phyloP scores from a whole-genome alignment of 1,140 invertebrate species.

The Bombus waltoni region DNA sequence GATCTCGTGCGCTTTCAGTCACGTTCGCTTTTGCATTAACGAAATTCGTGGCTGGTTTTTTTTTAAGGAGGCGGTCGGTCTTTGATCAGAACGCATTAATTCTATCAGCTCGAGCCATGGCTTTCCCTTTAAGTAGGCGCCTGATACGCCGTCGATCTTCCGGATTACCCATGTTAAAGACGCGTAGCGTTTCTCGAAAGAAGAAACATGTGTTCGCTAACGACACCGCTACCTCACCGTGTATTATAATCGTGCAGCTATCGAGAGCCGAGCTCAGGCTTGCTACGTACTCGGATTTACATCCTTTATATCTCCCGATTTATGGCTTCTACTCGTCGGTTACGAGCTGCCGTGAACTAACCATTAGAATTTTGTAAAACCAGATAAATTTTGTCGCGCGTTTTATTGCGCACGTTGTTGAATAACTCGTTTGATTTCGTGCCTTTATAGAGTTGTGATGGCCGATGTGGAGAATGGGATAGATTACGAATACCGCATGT shows the following conservation, averaged over 20 bases:
- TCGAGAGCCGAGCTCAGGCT: neutral
- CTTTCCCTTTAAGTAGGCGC: conserved; percentile 36
- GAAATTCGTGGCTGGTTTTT: conserved; percentile 21
- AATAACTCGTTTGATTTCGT: neutral
- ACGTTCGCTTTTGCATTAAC: conserved; percentile 45
- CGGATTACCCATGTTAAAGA: neutral
- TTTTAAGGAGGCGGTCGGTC: conserved; percentile 16
- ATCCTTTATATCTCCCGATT: conserved; percentile 31
- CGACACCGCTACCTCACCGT: neutral
- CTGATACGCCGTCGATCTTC: conserved; percentile 26
- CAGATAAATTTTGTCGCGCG: neutral
- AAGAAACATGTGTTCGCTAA: conserved; percentile 32
- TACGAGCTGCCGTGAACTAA: neutral
- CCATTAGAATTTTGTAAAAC: conserved; percentile 22
- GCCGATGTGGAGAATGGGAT: neutral
- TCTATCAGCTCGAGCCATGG: conserved; percentile 7
- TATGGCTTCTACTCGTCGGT: neutral
- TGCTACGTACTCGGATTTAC: conserved; percentile 21
- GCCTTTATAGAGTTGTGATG: neutral
- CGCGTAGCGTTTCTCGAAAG: neutral
- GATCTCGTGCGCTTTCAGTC: conserved; percentile 38
- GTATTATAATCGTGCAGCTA: conserved; percentile 15
- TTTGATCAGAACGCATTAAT: conserved; percentile 34
- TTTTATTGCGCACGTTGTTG: neutral
- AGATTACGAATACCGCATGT: neutral